Evolutionary conservation across 2,888 invertebrate genomes (phyloP).

Genomic region (Eucera pruinosa): DNA sequence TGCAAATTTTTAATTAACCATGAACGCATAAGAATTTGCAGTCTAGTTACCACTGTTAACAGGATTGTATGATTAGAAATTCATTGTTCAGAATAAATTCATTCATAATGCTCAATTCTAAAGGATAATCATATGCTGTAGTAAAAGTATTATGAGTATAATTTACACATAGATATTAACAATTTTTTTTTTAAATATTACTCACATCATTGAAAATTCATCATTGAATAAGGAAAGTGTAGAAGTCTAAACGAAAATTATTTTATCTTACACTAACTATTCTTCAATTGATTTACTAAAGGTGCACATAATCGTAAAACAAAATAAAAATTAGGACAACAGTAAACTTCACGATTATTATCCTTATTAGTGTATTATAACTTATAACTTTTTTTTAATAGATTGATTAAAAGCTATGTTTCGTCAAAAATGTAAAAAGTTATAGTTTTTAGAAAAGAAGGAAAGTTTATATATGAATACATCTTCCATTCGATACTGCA

Average conservation of each 20-base stretch:
- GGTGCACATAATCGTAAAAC: not conserved
- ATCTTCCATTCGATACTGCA: constrained; percentile 37
- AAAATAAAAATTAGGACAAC: not conserved
- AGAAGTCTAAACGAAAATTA: too few species aligned
- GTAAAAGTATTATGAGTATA: not conserved
- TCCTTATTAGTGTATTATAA: not conserved
- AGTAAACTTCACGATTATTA: not conserved
- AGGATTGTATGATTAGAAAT: too few species aligned
- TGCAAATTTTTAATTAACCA: too few species aligned
- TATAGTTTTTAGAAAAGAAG: too few species aligned
- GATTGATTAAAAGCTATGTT: not conserved
- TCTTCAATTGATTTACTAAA: not conserved
- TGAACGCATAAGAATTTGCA: too few species aligned
- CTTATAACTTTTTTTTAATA: not conserved
- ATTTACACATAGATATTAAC: not conserved
- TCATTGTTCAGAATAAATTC: too few species aligned
- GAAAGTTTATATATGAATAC: constrained; percentile 6
- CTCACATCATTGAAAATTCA: constrained; percentile 9
- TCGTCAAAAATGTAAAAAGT: not conserved
- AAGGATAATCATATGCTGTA: not conserved
- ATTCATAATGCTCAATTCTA: not conserved
- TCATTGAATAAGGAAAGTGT: too few species aligned
- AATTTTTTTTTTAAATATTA: constrained; percentile 8
- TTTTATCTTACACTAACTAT: too few species aligned
- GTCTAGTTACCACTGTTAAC: too few species aligned